Evolutionary conservation across 2,797 vertebrate genomes (phyloP).

Genomic region (Brachyrhaphis roseni): DNA sequence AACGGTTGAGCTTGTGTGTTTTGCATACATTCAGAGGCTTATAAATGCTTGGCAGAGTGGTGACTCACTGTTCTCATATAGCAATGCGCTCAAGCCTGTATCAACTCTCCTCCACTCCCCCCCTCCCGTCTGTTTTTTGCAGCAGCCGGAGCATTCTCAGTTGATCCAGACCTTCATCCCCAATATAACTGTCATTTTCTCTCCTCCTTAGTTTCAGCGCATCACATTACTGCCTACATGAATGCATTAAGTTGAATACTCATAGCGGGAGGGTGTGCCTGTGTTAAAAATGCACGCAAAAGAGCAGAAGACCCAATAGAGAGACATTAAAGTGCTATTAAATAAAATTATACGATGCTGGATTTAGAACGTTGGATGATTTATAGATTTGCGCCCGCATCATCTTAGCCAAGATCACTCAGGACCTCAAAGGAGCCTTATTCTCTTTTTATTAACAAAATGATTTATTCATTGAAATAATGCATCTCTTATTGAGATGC

Average conservation of each 20-base stretch:
- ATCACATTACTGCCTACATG: conserved; percentile 48
- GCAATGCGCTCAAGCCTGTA: conserved; percentile 42
- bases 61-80: conserved; percentile 73
- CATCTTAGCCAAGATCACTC: conserved; percentile 15
- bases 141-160: conserved; percentile 53
- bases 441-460: conserved; percentile 32
- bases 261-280: conserved; percentile 25
- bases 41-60: conserved; percentile 42
- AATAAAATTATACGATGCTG: conserved; percentile 6
- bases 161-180: conserved; percentile 67
- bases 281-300: conserved; percentile 7
- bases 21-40: conserved; percentile 29
- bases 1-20: conserved; percentile 15
- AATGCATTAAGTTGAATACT: conserved; percentile 54
- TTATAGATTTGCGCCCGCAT: not conserved
- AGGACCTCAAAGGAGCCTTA: conserved; percentile 2
- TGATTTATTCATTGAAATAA: conserved; percentile 39
- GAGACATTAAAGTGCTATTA: conserved; percentile 7
- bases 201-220: conserved; percentile 50
- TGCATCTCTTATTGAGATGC: conserved; percentile 34
- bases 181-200: conserved; percentile 51
- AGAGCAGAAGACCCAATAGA: conserved; percentile 3
- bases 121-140: conserved; percentile 35
- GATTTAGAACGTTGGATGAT: not conserved
- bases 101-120: conserved; percentile 44